Evolutionary conservation across 2,797 vertebrate species (phyloP).

Genomic region (Schizothorax lantsangensis): DNA sequence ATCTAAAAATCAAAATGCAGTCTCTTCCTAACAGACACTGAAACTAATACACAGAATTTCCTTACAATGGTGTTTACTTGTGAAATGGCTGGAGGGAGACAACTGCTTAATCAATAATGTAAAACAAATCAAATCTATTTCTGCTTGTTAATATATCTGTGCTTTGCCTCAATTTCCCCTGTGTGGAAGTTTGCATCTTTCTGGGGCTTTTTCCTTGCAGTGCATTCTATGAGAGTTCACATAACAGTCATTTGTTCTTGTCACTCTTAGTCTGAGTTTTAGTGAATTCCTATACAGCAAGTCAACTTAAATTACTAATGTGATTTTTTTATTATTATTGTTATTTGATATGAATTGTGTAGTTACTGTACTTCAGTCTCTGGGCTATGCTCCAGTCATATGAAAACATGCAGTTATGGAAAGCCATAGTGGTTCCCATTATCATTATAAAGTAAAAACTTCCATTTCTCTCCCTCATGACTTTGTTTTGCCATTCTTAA

Average conservation of each 20-base stretch:
- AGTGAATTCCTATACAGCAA: not conserved
- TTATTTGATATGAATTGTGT: not conserved
- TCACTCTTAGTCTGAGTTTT: not conserved
- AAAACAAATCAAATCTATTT: not conserved
- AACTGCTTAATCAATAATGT: not conserved
- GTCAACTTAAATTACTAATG: not conserved
- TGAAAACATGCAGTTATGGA: not conserved
- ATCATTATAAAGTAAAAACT: not conserved
- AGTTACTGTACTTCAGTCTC: not conserved
- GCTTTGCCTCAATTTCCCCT: not conserved
- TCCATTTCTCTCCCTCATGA: not conserved
- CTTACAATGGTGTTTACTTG: not conserved
- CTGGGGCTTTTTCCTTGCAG: not conserved
- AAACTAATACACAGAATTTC: not conserved
- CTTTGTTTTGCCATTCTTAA: not conserved
- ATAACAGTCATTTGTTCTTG: not conserved
- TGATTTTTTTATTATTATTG: not conserved
- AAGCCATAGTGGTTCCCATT: not conserved
- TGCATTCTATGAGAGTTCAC: not conserved
- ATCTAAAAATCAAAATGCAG: not conserved
- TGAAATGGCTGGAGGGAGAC: not conserved
- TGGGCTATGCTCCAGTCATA: not conserved
- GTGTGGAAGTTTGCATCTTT: not conserved
- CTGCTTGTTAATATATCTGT: not conserved
- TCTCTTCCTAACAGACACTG: not conserved